A percentile compares a stretch with the other conserved stretches of the same genome.
phyloP scores from a whole-genome alignment of 2,797 vertebrate genomes.

The Catostomus latipinnis region DNA sequence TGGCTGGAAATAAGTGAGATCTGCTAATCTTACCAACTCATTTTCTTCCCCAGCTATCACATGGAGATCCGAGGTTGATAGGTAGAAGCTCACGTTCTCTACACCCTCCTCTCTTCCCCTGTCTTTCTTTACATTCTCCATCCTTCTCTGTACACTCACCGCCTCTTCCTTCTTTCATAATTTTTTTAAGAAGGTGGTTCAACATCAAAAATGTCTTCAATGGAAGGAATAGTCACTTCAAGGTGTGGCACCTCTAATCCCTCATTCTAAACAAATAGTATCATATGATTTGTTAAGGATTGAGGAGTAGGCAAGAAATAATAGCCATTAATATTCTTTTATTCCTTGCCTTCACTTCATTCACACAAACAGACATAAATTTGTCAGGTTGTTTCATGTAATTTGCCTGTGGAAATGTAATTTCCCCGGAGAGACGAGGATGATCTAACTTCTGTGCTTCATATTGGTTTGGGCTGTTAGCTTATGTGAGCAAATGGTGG shows the following conservation, averaged over 20 bases:
- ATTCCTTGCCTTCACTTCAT: slow-evolving; percentile 48
- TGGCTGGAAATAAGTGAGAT: slow-evolving; percentile 31
- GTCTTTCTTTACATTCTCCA: neutral
- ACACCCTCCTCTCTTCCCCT: slow-evolving; percentile 44
- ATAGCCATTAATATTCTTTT: slow-evolving; percentile 70
- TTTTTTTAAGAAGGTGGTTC: slow-evolving; percentile 66
- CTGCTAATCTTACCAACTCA: slow-evolving; percentile 10
- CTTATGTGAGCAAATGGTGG: neutral
- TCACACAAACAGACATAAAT: slow-evolving; percentile 60
- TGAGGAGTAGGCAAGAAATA: slow-evolving; percentile 61
- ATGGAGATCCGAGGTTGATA: slow-evolving; percentile 40
- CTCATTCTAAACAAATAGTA: slow-evolving; percentile 69
- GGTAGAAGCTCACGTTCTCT: slow-evolving; percentile 42
- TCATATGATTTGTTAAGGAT: slow-evolving; percentile 69
- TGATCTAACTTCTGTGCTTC: slow-evolving; percentile 18
- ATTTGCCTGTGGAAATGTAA: slow-evolving; percentile 57
- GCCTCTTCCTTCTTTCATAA: slow-evolving; percentile 57
- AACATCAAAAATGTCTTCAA: slow-evolving; percentile 71
- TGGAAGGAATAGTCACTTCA: slow-evolving; percentile 62
- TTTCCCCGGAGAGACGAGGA: slow-evolving; percentile 41
- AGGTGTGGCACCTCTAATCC: slow-evolving; percentile 63
- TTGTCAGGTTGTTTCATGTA: slow-evolving; percentile 62
- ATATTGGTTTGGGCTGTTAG: slow-evolving; percentile 27
- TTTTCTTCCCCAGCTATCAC: slow-evolving; percentile 39
- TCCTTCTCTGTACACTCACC: neutral